Evolutionary conservation across 1,140 invertebrate genomes (phyloP).

Genomic region (Camponotus pennsylvanicus): DNA sequence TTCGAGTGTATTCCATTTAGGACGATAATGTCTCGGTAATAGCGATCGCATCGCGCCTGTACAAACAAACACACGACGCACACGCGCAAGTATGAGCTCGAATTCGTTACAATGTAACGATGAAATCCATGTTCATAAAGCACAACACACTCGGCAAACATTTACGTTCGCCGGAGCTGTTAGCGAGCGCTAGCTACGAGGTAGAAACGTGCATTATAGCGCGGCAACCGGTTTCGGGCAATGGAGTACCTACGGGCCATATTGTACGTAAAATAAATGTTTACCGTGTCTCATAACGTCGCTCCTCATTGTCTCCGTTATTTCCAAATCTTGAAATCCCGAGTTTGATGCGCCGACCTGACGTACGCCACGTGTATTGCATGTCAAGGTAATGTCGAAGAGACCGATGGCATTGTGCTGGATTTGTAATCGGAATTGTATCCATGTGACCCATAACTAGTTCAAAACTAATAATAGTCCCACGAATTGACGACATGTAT

Average conservation of each 20-base stretch:
- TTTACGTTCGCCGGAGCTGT: constrained; percentile 43
- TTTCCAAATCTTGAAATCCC: constrained; percentile 38
- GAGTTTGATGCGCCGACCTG: not conserved
- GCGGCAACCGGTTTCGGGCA: constrained; percentile 50
- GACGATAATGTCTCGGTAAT: constrained; percentile 25
- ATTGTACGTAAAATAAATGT: constrained; percentile 58
- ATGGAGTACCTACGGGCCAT: constrained; percentile 39
- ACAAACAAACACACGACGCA: not conserved
- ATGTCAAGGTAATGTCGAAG: not conserved
- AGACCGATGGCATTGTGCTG: constrained; percentile 14
- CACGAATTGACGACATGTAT: not conserved
- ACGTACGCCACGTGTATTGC: not conserved
- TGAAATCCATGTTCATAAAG: constrained; percentile 59
- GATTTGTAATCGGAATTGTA: constrained; percentile 26
- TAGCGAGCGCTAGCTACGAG: constrained; percentile 26
- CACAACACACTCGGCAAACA: constrained; percentile 62
- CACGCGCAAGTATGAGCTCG: not conserved
- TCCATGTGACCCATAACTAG: not conserved
- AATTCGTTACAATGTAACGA: constrained; percentile 41
- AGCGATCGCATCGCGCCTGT: constrained; percentile 4
- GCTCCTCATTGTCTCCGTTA: constrained; percentile 34
- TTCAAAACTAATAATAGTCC: constrained; percentile 7
- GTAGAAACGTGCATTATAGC: constrained; percentile 55
- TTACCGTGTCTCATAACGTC: constrained; percentile 57
- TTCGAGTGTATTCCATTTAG: constrained; percentile 19